These are phyloP conservation scores for Aphelenchoides besseyi DNA, from an alignment of 1,140 invertebrate genomes.

Conservation along the genomic window DNA sequence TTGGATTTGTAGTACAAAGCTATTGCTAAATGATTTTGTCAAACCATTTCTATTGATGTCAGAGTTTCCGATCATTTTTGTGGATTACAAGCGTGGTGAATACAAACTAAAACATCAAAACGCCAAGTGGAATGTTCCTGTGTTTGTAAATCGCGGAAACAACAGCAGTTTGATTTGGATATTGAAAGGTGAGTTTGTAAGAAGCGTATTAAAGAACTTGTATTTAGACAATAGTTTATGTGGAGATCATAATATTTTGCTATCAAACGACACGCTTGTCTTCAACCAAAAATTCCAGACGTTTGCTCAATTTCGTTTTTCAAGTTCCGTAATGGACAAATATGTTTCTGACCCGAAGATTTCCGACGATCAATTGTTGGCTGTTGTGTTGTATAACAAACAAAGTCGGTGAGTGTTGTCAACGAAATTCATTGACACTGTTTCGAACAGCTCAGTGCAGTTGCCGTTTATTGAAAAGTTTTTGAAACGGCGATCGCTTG, in stretches of 20 bases:
- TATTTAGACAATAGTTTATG: not conserved
- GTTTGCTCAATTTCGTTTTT: not conserved
- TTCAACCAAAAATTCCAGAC: not conserved
- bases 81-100: not conserved
- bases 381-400: no score
- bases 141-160: not conserved
- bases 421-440: no score
- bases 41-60: not conserved
- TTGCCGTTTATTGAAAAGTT: not conserved
- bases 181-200: not conserved
- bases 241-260: not conserved
- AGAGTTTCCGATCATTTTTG: not conserved
- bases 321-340: no score
- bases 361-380: no score
- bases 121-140: not conserved
- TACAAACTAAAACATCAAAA: conserved; percentile 2
- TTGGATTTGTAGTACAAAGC: not conserved
- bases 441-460: no score
- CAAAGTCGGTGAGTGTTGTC: no score
- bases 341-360: no score
- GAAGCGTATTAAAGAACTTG: no score
- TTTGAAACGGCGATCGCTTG: not conserved
- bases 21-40: not conserved
- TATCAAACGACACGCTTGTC: not conserved
- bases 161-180: not conserved